These are phyloP conservation scores for Phyllostomus discolor DNA, from an alignment of 2,113 vertebrate genomes.

Conservation along the genomic window DNA sequence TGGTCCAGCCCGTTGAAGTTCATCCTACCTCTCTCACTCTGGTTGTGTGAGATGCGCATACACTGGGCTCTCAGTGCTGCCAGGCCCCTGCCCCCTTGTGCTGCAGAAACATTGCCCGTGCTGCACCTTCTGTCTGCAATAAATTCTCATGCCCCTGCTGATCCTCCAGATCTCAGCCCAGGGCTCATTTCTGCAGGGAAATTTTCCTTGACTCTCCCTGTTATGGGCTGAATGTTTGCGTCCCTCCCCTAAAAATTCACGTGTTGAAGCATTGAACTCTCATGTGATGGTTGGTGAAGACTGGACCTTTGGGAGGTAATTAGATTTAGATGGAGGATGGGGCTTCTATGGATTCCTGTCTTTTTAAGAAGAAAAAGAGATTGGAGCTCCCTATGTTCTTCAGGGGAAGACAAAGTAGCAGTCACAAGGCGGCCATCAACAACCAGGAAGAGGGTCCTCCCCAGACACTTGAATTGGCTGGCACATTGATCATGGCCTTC, in stretches of 20 bases:
- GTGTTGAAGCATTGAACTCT: background rate
- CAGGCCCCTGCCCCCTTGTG: background rate
- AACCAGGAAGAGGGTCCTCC: background rate
- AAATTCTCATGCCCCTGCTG: background rate
- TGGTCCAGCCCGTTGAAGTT: background rate
- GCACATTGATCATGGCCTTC: background rate
- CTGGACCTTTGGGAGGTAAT: background rate
- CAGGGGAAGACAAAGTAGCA: background rate
- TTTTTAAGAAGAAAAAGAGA: background rate
- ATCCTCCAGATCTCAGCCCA: background rate
- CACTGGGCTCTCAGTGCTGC: background rate
- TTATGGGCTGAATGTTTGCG: background rate
- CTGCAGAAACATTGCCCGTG: background rate
- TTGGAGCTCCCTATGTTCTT: background rate
- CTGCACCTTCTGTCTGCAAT: background rate
- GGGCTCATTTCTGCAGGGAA: background rate
- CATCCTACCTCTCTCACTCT: background rate
- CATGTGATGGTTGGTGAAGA: background rate
- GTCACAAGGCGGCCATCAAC: background rate
- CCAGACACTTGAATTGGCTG: background rate
- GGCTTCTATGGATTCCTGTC: background rate
- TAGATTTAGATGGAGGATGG: background rate
- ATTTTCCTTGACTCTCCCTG: background rate
- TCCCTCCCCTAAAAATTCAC: background rate
- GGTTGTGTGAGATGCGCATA: background rate